Evolutionary conservation across 2,113 vertebrate species (phyloP), one percentile per base, ranked within the genome.

Genomic region (Burhinus oedicnemus): DNA sequence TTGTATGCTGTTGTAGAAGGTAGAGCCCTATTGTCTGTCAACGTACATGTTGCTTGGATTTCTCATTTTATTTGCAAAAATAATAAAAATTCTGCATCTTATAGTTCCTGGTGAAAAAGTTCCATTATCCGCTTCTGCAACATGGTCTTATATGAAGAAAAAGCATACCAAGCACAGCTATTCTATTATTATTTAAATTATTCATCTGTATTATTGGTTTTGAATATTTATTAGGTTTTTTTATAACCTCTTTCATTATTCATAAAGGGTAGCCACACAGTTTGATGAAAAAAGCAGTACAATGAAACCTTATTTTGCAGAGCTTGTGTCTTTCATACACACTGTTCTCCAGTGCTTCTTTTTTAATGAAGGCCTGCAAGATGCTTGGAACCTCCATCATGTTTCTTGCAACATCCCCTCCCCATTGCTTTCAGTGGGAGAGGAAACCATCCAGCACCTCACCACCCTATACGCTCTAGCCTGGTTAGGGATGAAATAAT

Each of bases 211-310:
- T 97, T 96, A 95, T 78, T 95, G 80, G 90, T 74, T 94, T 96
- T 97, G 96, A 97, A 97, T 97, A 97, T 97, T 96, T 97, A 97
- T 97, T 97, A 94, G 89, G 89, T 64, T 97, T 97, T 92, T 96
- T 94, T 32, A 97, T 95, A 96, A 82, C 90, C 3, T 68, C 68
- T 97, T 97, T 96, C 93, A 93, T 97, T 96, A 97, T 97, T 97
- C 96, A 97, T 89, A 90, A 96, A 91, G 93, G 57, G 58, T 94
- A 83, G 62, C 91, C 81, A 82, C 65, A 62, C 6, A 3, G 72
- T 94, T 81, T 83, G 92, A 86, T 91, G 87, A 82, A 92, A 89
- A 95, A 92, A 86, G 64, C 81, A 66, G 47, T 76, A 92, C 74
- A 91, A 84, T 92, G 47, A 93, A 95, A 89, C 62, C 71, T 85